Evolutionary conservation across 2,113 vertebrate genomes (phyloP).

Genomic region (Chaetura pelagica): DNA sequence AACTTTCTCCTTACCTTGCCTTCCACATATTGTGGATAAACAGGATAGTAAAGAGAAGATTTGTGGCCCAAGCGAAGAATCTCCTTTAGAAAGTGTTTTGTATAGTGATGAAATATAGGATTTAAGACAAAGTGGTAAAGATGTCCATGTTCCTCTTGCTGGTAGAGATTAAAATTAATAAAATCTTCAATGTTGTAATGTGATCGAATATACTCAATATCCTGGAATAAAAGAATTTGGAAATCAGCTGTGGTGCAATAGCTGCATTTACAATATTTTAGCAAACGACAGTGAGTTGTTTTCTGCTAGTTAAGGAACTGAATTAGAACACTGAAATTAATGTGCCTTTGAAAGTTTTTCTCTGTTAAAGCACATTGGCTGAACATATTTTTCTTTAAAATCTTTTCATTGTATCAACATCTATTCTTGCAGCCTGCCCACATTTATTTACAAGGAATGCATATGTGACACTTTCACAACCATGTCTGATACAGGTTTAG

Average conservation of each 20-base stretch:
- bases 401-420: neutral
- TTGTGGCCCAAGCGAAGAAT: constrained; percentile 85
- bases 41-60: constrained; percentile 85
- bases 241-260: neutral
- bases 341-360: neutral
- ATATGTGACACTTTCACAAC: neutral
- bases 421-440: neutral
- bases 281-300: neutral
- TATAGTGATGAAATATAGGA: constrained; percentile 79
- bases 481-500: neutral
- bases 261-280: neutral
- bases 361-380: neutral
- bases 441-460: neutral
- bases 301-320: neutral
- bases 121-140: constrained; percentile 85
- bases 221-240: constrained; percentile 72
- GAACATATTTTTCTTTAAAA: neutral
- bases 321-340: neutral
- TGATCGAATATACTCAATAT: constrained; percentile 85
- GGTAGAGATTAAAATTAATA: constrained; percentile 84
- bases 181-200: constrained; percentile 93
- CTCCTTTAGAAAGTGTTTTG: constrained; percentile 88
- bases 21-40: constrained; percentile 73
- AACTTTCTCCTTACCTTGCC: constrained; percentile 75
- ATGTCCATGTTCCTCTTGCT: constrained; percentile 85